Evolutionary conservation across 2,113 vertebrate genomes (phyloP).

Genomic region (Sapajus apella): DNA sequence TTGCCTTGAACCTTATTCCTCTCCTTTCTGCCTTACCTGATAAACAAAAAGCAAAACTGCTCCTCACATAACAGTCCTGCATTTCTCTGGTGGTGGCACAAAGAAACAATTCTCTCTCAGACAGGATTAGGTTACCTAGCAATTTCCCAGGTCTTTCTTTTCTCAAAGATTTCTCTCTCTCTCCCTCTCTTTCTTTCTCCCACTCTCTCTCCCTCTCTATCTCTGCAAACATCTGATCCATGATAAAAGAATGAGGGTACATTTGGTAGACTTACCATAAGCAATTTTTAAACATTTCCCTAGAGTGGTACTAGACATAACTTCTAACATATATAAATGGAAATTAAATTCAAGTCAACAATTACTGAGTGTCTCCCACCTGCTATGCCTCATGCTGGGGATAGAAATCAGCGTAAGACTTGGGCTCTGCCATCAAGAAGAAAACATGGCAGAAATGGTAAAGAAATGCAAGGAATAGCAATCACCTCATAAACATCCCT

Average conservation of each 20-base stretch:
- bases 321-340: background rate
- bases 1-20: slow-evolving; percentile 9
- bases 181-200: background rate
- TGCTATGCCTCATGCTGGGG: background rate
- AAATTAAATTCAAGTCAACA: background rate
- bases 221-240: background rate
- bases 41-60: background rate
- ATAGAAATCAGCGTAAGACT: background rate
- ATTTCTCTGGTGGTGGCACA: slow-evolving; percentile 31
- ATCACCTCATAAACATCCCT: background rate
- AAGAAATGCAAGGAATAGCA: background rate
- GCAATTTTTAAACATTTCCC: background rate
- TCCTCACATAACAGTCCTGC: slow-evolving; percentile 6
- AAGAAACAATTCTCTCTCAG: slow-evolving; percentile 62
- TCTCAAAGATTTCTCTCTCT: background rate
- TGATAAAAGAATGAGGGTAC: slow-evolving; percentile 21
- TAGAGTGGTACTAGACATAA: background rate
- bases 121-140: slow-evolving; percentile 23
- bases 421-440: background rate
- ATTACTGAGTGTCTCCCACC: background rate
- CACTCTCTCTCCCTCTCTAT: background rate
- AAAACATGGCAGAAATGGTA: background rate
- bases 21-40: slow-evolving; percentile 51
- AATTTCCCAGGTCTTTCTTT: slow-evolving; percentile 24
- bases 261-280: background rate